phyloP scores from a whole-genome alignment of 1,140 invertebrate genomes.

The Drosophila lini region DNA sequence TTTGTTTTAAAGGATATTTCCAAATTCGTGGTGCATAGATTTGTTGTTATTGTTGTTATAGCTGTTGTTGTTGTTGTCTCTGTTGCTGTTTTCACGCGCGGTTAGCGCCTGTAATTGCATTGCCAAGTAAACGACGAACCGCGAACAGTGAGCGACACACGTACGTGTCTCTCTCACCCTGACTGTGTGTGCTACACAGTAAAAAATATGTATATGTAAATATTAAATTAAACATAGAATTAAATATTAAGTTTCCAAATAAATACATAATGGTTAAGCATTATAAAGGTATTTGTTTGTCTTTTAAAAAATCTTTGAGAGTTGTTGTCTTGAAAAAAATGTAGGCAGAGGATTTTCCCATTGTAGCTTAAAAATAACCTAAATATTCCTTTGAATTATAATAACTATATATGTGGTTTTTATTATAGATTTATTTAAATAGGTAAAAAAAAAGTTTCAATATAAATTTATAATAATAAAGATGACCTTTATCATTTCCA shows the following conservation, averaged over 20 bases:
- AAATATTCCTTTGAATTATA: too few species aligned
- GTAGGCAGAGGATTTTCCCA: not conserved
- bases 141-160: slow-evolving; percentile 56
- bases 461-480: not conserved
- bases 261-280: too few species aligned
- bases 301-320: too few species aligned
- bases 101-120: slow-evolving; percentile 81
- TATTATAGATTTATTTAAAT: not conserved
- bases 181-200: not conserved
- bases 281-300: too few species aligned
- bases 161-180: slow-evolving; percentile 14
- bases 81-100: slow-evolving; percentile 78
- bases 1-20: not conserved
- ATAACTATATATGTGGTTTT: not conserved
- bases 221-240: not conserved
- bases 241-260: too few species aligned
- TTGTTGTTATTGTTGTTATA: slow-evolving; percentile 30
- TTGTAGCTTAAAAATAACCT: not conserved
- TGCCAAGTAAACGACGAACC: slow-evolving; percentile 79
- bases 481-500: too few species aligned
- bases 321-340: too few species aligned
- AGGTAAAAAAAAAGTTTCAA: too few species aligned
- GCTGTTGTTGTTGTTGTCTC: slow-evolving; percentile 37
- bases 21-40: slow-evolving; percentile 16
- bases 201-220: not conserved